phyloP scores from a whole-genome alignment of 64 coral and sea anemone species.

The Cladopsammia gracilis region DNA sequence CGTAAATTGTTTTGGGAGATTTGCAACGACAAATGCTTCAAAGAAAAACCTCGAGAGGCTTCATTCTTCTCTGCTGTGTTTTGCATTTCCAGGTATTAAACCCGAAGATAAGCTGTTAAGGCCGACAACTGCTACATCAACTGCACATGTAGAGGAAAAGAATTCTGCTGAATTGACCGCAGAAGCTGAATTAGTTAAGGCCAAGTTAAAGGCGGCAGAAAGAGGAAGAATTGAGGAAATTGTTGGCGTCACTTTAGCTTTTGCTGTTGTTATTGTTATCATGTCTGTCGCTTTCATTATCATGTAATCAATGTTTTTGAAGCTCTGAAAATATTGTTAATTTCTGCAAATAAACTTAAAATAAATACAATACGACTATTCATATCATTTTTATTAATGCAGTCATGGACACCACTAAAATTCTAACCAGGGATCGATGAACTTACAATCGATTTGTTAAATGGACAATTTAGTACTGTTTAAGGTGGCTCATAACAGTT shows the following conservation, averaged over 20 bases:
- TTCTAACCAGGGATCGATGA: too few relatives aligned
- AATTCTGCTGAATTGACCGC: slow-evolving; percentile 1
- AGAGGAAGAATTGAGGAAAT: slow-evolving; percentile 19
- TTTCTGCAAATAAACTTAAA: too few relatives aligned
- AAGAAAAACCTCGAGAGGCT: too few relatives aligned
- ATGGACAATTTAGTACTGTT: too few relatives aligned
- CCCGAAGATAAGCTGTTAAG: neutral
- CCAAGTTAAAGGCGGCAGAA: neutral
- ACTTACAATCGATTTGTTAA: too few relatives aligned
- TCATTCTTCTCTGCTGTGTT: neutral
- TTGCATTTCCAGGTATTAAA: neutral
- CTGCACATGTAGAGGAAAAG: neutral
- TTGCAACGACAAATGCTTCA: too few relatives aligned
- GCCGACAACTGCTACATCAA: neutral
- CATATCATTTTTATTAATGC: too few relatives aligned
- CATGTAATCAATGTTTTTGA: slow-evolving; percentile 3
- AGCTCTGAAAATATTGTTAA: too few relatives aligned
- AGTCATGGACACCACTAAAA: too few relatives aligned
- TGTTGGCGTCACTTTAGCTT: slow-evolving; percentile 32
- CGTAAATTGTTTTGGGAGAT: neutral
- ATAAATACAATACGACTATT: too few relatives aligned
- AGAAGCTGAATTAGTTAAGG: neutral
- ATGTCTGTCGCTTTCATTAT: slow-evolving; percentile 32
- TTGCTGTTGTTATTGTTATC: slow-evolving; percentile 17
- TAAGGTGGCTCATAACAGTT: too few relatives aligned